Conservation (phyloP, 2,113 vertebrate species). For the Todiramphus saurophagus region DNA sequence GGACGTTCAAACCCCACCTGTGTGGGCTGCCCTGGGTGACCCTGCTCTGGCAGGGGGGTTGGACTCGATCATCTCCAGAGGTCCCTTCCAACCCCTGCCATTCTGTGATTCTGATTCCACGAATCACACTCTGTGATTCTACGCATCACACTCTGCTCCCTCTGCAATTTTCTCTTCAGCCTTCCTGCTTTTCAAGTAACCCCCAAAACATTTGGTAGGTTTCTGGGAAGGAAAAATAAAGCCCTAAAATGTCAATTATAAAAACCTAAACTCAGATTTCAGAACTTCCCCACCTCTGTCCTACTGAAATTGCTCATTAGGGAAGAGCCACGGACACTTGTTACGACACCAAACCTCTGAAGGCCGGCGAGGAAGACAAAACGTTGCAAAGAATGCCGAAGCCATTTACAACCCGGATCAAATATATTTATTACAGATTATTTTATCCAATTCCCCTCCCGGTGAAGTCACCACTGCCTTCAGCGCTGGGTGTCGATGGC, state of each 20-base stretch:
- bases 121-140: too few species aligned
- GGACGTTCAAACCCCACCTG: too few species aligned
- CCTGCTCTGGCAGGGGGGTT: too few species aligned
- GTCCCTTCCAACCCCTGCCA: too few species aligned
- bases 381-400: neutral
- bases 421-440: neutral
- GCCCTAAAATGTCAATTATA: neutral
- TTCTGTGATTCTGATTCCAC: too few species aligned
- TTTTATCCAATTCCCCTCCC: slow-evolving; percentile 5
- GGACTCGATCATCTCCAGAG: too few species aligned
- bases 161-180: neutral
- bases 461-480: neutral
- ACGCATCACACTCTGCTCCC: neutral
- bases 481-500: neutral
- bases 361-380: neutral
- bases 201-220: neutral
- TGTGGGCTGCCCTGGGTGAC: too few species aligned
- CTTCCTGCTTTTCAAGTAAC: neutral
- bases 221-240: neutral
- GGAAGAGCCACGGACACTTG: neutral
- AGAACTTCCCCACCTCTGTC: neutral
- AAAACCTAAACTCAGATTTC: neutral
- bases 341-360: neutral
- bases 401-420: neutral
- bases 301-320: neutral